Percentiles rank a stretch among this genome's conserved stretches.
Evolutionary conservation across 2,888 invertebrate species (phyloP).

Genomic region (Drosophila fulvimacula): DNA sequence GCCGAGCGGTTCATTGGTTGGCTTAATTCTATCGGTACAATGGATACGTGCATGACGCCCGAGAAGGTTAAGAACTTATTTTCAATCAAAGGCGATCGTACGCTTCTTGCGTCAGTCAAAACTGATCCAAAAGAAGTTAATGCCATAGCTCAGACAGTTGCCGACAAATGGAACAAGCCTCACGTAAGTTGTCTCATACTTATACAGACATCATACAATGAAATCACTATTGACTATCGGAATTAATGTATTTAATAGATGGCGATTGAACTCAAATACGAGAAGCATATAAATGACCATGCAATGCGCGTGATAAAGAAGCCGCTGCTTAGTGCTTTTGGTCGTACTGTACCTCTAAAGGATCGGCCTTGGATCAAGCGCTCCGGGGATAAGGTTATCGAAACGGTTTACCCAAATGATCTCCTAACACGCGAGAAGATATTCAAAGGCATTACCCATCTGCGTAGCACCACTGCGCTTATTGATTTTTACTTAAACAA

Average conservation of each 20-base stretch:
- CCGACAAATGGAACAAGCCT: slow-evolving; percentile 82
- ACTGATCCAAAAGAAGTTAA: slow-evolving; percentile 83
- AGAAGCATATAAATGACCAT: slow-evolving; percentile 74
- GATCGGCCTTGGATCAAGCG: slow-evolving; percentile 76
- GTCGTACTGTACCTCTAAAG: slow-evolving; percentile 81
- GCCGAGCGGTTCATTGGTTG: slow-evolving; percentile 83
- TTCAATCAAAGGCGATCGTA: slow-evolving; percentile 82
- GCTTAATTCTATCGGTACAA: slow-evolving; percentile 82
- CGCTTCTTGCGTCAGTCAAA: slow-evolving; percentile 80
- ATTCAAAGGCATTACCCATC: slow-evolving; percentile 84
- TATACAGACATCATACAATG: neutral
- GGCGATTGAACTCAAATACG: slow-evolving; percentile 83
- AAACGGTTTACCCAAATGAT: slow-evolving; percentile 82
- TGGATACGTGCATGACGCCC: slow-evolving; percentile 79
- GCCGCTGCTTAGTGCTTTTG: slow-evolving; percentile 81
- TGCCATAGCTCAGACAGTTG: slow-evolving; percentile 83
- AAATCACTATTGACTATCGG: neutral
- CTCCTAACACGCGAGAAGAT: slow-evolving; percentile 80
- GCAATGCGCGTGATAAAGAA: slow-evolving; percentile 59
- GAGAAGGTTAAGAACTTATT: slow-evolving; percentile 83
- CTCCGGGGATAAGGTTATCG: slow-evolving; percentile 70
- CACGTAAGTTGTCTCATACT: slow-evolving; percentile 65
- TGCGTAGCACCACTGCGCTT: slow-evolving; percentile 81
- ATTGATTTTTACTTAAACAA: slow-evolving; percentile 80
- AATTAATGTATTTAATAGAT: slow-evolving; percentile 62